Percentiles rank a stretch among this genome's conserved stretches.
These are phyloP conservation scores for Amaurobius ferox DNA, from an alignment of 2,888 invertebrate genomes.

Conservation along the genomic window DNA sequence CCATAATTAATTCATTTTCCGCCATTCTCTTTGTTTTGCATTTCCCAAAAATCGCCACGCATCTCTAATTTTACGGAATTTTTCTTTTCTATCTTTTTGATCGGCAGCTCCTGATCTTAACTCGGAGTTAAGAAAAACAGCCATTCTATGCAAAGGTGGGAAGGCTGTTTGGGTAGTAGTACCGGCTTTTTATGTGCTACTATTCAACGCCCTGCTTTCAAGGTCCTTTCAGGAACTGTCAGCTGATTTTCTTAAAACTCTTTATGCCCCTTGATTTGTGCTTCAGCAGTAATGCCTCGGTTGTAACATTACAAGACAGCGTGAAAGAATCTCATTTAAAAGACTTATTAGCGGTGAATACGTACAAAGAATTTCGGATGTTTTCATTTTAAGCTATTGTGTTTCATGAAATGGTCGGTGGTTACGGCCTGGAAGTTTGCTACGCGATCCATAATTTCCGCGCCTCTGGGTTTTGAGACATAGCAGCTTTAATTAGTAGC, in stretches of 20 bases:
- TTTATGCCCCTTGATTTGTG: neutral
- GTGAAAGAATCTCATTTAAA: neutral
- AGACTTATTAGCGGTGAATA: neutral
- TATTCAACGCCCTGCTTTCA: slow-evolving; percentile 46
- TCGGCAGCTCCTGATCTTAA: slow-evolving; percentile 21
- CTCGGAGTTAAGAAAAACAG: slow-evolving; percentile 5
- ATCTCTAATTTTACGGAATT: neutral
- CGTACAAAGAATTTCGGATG: neutral
- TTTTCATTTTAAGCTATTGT: neutral
- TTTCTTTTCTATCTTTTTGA: slow-evolving; percentile 10
- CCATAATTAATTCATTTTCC: too few species aligned
- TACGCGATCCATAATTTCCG: too few species aligned
- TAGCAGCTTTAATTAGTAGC: too few species aligned
- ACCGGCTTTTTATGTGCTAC: neutral
- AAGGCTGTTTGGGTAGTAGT: slow-evolving; percentile 19
- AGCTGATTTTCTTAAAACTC: neutral
- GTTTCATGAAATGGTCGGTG: neutral
- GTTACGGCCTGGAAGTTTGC: too few species aligned
- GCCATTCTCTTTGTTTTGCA: too few species aligned
- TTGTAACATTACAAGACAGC: neutral
- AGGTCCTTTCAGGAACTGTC: slow-evolving; percentile 23
- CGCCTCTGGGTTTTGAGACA: too few species aligned
- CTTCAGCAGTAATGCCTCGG: neutral
- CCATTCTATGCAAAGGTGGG: slow-evolving; percentile 21
- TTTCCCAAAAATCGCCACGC: neutral